Percentiles rank a stretch among this genome's conserved stretches.
phyloP scores from a whole-genome alignment of 2,113 vertebrate genomes.

The Apodemus speciosus region DNA sequence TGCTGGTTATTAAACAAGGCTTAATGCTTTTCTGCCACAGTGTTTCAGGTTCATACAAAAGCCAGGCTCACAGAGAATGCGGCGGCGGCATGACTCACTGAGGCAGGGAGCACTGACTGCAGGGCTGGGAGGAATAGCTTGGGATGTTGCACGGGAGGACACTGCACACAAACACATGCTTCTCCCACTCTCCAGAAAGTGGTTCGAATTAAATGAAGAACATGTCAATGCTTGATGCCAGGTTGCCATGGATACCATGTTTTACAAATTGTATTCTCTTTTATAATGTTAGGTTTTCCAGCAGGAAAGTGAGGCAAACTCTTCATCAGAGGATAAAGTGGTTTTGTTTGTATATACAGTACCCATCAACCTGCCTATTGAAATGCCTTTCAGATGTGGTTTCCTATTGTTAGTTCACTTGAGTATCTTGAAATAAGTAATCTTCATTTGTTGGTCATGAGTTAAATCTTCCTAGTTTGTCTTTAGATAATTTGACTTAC shows the following conservation, averaged over 20 bases:
- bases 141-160: conserved; percentile 45
- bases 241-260: conserved; percentile 72
- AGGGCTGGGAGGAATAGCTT: not conserved
- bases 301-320: conserved; percentile 31
- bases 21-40: conserved; percentile 9
- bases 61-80: not conserved
- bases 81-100: not conserved
- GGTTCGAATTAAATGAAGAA: conserved; percentile 54
- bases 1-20: conserved; percentile 40
- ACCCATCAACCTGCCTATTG: conserved; percentile 20
- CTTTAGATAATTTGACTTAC: conserved; percentile 25
- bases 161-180: not conserved
- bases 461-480: conserved; percentile 59
- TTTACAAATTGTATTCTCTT: conserved; percentile 67
- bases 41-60: conserved; percentile 27
- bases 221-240: conserved; percentile 27
- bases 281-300: conserved; percentile 68
- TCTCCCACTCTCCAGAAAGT: conserved; percentile 29
- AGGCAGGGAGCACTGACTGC: not conserved
- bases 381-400: conserved; percentile 40
- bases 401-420: conserved; percentile 55
- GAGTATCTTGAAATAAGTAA: not conserved
- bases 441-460: conserved; percentile 48
- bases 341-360: conserved; percentile 23
- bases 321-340: conserved; percentile 35